Conservation (phyloP, 2,888 invertebrate genomes). For the Mythimna lalbum region DNA sequence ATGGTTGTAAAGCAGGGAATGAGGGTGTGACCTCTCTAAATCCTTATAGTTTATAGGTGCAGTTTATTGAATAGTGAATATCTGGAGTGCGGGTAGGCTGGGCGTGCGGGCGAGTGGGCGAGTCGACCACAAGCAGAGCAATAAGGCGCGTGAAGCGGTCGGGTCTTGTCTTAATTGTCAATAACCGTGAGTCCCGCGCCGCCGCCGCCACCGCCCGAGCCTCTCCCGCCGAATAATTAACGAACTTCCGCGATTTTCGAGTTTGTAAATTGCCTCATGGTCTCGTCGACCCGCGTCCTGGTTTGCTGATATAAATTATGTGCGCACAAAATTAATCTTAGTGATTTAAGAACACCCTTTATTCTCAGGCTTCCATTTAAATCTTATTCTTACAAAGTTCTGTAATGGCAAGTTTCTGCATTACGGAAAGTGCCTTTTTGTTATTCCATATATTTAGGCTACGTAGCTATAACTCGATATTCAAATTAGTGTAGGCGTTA, state of each 20-base stretch:
- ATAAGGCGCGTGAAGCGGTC: conserved; percentile 83
- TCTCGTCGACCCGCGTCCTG: conserved; percentile 87
- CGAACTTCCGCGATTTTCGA: conserved; percentile 90
- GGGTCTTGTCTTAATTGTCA: conserved; percentile 89
- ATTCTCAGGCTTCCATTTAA: conserved; percentile 74
- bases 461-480: conserved; percentile 7
- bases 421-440: conserved; percentile 51
- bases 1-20: conserved; percentile 60
- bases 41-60: conserved; percentile 69
- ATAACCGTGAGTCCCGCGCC: conserved; percentile 87
- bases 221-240: conserved; percentile 89
- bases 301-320: conserved; percentile 89
- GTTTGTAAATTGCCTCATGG: conserved; percentile 90
- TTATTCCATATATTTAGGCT: conserved; percentile 4
- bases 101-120: conserved; percentile 44
- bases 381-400: conserved; percentile 67
- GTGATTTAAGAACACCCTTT: conserved; percentile 85
- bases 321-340: conserved; percentile 88
- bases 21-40: conserved; percentile 69
- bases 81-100: conserved; percentile 69
- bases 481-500: conserved; percentile 36
- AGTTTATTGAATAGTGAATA: conserved; percentile 80
- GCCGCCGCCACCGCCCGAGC: conserved; percentile 71
- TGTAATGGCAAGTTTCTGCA: conserved; percentile 59
- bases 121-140: conserved; percentile 77